These are phyloP conservation scores for Callipepla squamata DNA, from an alignment of 2,113 vertebrate genomes.

Conservation along the genomic window DNA sequence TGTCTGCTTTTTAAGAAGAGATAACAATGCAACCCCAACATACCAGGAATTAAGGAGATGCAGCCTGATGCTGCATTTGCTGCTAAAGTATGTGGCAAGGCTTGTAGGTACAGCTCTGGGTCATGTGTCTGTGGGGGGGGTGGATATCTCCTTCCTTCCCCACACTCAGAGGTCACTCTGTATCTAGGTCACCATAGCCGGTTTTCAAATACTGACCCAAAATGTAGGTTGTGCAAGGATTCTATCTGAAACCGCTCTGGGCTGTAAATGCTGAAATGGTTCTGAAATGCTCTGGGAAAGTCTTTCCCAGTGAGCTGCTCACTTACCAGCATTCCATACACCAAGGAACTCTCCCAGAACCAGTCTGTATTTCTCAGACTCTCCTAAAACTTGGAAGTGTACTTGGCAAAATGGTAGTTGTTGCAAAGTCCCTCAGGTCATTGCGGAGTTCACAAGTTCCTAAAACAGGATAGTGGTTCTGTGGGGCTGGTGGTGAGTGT, in stretches of 20 bases:
- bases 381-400: conserved; percentile 29
- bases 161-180: not conserved
- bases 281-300: not conserved
- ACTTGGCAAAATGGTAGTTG: conserved; percentile 54
- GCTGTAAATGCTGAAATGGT: not conserved
- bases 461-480: not conserved
- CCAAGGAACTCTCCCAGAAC: conserved; percentile 36
- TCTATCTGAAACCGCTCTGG: not conserved
- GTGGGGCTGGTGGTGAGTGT: not conserved
- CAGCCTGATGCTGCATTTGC: not conserved
- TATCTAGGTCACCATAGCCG: not conserved
- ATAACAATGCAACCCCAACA: not conserved
- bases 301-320: not conserved
- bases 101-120: not conserved
- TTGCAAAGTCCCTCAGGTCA: conserved; percentile 53
- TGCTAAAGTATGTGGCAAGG: not conserved
- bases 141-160: not conserved
- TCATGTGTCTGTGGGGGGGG: not conserved
- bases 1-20: not conserved
- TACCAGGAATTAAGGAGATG: not conserved
- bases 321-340: conserved; percentile 15
- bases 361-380: conserved; percentile 57
- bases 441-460: conserved; percentile 25
- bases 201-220: not conserved
- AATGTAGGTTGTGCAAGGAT: not conserved